A percentile compares a stretch with the other conserved stretches of the same genome.
Evolutionary conservation across 2,888 invertebrate species (phyloP).

Genomic region (Antheraea assamensis): DNA sequence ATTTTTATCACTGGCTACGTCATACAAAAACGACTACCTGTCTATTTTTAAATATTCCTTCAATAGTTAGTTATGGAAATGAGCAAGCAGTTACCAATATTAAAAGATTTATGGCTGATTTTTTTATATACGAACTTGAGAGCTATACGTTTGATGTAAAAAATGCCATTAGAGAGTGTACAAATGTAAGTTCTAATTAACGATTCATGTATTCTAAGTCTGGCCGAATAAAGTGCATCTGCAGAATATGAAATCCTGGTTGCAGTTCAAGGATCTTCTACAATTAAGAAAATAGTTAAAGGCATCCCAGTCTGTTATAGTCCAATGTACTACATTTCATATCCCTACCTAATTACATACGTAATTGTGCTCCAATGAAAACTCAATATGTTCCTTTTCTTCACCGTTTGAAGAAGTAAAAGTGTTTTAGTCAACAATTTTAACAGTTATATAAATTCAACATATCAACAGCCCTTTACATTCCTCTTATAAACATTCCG

Average conservation of each 20-base stretch:
- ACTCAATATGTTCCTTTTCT: slow-evolving; percentile 32
- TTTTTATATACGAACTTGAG: neutral
- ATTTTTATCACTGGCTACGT: neutral
- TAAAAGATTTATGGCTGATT: neutral
- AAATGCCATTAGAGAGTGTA: neutral
- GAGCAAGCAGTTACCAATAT: slow-evolving; percentile 1
- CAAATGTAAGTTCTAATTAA: too few relatives aligned
- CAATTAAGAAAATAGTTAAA: neutral
- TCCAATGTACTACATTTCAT: neutral
- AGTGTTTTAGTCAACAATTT: neutral
- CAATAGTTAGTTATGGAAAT: neutral
- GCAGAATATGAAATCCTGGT: too few relatives aligned
- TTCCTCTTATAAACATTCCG: neutral
- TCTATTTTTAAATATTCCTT: neutral
- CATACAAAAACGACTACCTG: neutral
- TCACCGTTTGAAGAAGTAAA: neutral
- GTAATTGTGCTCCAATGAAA: slow-evolving; percentile 74
- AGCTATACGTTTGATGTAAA: neutral
- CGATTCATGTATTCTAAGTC: too few relatives aligned
- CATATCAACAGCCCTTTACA: neutral
- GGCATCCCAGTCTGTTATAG: neutral
- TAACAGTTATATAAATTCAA: neutral
- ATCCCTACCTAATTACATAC: slow-evolving; percentile 67
- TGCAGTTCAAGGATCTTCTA: neutral
- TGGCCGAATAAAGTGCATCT: too few relatives aligned